Base-by-base conservation (phyloP, 1,140 invertebrate species). In the Drosophila sproati region DNA sequence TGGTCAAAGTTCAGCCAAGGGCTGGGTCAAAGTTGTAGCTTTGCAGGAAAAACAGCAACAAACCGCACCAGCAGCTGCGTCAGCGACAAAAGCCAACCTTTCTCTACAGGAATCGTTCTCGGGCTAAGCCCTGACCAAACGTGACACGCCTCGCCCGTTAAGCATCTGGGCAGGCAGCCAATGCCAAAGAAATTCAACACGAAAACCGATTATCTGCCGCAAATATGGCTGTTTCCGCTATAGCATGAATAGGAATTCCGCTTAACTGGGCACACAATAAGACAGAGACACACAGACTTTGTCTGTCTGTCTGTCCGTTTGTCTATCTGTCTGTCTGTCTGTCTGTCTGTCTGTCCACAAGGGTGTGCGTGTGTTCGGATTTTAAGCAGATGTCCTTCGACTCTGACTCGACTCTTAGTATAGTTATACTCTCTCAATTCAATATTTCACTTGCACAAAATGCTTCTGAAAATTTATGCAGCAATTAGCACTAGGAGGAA, bases 191-290 rank as follows among this genome's bases (percentile, higher is more conserved):
- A 32, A 52, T 45, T 39, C 52, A 63, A 62, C 60, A 69, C 52
- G 67, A 75, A 64, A 77, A 87, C 76, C 83, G 82, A 88, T 87
- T 87, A 87, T 88, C 82, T 82, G 64, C 82, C 83, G 64, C 83
- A 85, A 87, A 88, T 87, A 87, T 87, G 82, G 76, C 76, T 66
- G 72, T 66, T 79, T 87, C 79, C 75, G 75, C 59, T 87, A 77
- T 71, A 70, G 75, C 72, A 63, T 81, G 71, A 75, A 86, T 81
- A 76, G 82, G 76, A 73, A 72, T 86, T 86, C 78, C 82, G 75
- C 70, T 76, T 78, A 78, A 78, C 82, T 76, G 82, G 60, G 52
- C 77, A 72, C 48, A 54, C 37, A 61, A 50, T 12, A 20, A 12
- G 32, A 57, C 45, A 67, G 28, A 31, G 31, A 34, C 48, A 43